Percentiles rank a stretch among this genome's conserved stretches.
Evolutionary conservation across 2,888 invertebrate genomes (phyloP).

Genomic region (Macaria notata): DNA sequence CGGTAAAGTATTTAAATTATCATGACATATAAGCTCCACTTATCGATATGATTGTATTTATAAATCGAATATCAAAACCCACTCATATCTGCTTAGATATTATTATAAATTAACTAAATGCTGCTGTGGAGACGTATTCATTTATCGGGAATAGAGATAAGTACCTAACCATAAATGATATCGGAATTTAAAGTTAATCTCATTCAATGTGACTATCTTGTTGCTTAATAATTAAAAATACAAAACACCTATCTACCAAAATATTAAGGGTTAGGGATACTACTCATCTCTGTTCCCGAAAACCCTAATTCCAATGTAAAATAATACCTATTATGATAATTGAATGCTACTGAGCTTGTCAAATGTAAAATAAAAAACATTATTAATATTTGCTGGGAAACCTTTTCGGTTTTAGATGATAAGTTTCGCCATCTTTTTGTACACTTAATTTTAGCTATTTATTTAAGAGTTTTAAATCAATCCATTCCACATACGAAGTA

Average conservation of each 20-base stretch:
- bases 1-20: constrained; percentile 37
- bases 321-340: constrained; percentile 16
- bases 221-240: too few relatives aligned
- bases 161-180: not conserved
- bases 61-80: constrained; percentile 60
- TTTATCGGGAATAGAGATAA: constrained; percentile 18
- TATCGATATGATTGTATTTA: constrained; percentile 49
- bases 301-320: constrained; percentile 17
- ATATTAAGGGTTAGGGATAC: not conserved
- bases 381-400: constrained; percentile 8
- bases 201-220: too few relatives aligned
- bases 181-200: too few relatives aligned
- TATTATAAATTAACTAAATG: constrained; percentile 38
- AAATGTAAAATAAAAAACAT: constrained; percentile 12
- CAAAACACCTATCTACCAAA: too few relatives aligned
- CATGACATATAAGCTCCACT: constrained; percentile 68
- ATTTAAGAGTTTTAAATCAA: constrained; percentile 16
- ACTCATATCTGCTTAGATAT: constrained; percentile 77
- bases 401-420: constrained; percentile 12
- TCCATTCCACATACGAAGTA: constrained; percentile 29
- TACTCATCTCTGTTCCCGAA: constrained; percentile 14
- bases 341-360: constrained; percentile 20
- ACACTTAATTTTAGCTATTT: constrained; percentile 9
- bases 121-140: constrained; percentile 16
- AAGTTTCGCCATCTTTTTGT: constrained; percentile 18